Conservation (phyloP, 2,797 vertebrate genomes). For the Cryptoblepharus egeriae region DNA sequence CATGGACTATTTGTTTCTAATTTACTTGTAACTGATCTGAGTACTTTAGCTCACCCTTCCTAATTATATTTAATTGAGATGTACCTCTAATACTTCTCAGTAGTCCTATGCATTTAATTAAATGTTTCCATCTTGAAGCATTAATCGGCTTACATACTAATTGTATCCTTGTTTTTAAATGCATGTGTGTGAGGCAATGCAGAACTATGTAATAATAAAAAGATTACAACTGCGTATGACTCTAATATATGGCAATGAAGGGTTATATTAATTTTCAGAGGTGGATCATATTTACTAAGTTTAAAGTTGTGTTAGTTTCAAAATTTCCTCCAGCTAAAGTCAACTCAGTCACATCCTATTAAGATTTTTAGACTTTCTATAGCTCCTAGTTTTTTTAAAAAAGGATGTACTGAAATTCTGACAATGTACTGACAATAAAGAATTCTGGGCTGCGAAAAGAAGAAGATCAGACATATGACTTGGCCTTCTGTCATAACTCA, state of each 20-base stretch:
- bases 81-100: slow-evolving; percentile 23
- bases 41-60: background rate
- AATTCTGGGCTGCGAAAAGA: background rate
- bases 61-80: slow-evolving; percentile 24
- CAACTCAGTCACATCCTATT: slow-evolving; percentile 9
- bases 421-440: background rate
- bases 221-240: slow-evolving; percentile 1
- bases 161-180: background rate
- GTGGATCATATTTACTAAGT: background rate
- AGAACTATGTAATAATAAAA: slow-evolving; percentile 2
- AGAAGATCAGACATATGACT: background rate
- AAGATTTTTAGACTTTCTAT: background rate
- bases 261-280: background rate
- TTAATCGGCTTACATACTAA: slow-evolving; percentile 31
- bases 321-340: slow-evolving; percentile 19
- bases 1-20: slow-evolving; percentile 36
- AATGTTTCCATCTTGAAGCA: slow-evolving; percentile 25
- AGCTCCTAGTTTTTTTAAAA: background rate
- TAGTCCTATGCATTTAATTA: slow-evolving; percentile 27
- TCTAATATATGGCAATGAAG: slow-evolving; percentile 7
- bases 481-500: slow-evolving; percentile 12
- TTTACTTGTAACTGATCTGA: slow-evolving; percentile 29
- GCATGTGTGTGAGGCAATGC: background rate
- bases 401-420: too few species aligned
- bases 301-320: background rate